phyloP scores from a whole-genome alignment of 2,888 invertebrate genomes.

The Phortica magna region DNA sequence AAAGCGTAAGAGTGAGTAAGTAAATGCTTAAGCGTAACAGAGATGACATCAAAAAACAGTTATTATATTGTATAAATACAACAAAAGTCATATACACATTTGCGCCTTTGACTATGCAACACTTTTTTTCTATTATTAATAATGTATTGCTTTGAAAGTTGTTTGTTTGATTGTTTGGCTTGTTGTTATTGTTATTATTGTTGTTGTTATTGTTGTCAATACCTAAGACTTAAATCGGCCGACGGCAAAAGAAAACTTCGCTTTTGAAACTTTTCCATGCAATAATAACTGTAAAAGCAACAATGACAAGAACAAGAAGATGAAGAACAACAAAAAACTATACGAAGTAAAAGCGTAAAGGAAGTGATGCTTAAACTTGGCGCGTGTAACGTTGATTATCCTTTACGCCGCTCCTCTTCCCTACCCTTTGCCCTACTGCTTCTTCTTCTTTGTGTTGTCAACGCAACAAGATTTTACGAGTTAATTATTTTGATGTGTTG shows the following conservation, averaged over 20 bases:
- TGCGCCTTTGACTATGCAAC: constrained; percentile 23
- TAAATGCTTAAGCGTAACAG: neutral
- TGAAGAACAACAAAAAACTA: too few relatives aligned
- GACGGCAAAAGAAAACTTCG: too few relatives aligned
- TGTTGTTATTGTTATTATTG: neutral
- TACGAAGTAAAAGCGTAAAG: neutral
- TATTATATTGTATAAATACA: neutral
- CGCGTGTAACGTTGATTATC: neutral
- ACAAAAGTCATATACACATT: neutral
- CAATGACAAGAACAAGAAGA: too few relatives aligned
- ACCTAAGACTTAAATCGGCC: too few relatives aligned
- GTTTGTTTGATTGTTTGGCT: neutral
- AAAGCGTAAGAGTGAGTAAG: neutral
- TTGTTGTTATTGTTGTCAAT: too few relatives aligned
- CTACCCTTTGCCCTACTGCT: neutral
- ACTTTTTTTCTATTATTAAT: constrained; percentile 1
- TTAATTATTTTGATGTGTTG: constrained; percentile 38
- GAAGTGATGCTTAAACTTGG: neutral
- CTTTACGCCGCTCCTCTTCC: neutral
- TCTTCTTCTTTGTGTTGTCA: constrained; percentile 10
- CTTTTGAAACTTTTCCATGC: too few relatives aligned
- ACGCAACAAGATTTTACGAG: constrained; percentile 10
- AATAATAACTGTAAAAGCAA: too few relatives aligned
- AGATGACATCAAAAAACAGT: neutral
- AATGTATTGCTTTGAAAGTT: neutral